Evolutionary conservation across 2,797 vertebrate species (phyloP), one percentile per base, ranked within the genome.

Genomic region (Hemibagrus guttatus): DNA sequence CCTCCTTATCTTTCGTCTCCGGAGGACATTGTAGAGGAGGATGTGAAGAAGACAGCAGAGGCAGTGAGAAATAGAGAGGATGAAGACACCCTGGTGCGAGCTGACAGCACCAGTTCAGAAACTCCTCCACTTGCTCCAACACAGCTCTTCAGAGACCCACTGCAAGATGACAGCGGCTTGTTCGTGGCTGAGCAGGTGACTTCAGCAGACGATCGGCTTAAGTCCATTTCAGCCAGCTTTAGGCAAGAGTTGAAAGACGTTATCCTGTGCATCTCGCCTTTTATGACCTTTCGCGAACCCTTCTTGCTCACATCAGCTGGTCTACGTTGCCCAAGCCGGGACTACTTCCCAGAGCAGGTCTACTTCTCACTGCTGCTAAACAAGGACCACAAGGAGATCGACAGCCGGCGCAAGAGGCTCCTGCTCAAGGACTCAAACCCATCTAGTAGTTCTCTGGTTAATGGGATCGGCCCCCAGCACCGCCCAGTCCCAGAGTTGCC

Each of bases 221-320:
- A 98, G 92, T 96, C 96, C 68, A 96, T 97, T 66, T 96, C 98
- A 7, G 92, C 94, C 23, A 93, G 95, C 17, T 99, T 99, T 93
- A 97, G 97, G 80, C 98, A 99, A 91, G 98, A 99, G 90, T 90
- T 99, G 42, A 98, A 99, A 92, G 98, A 99, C 85, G 95, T 99
- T 75, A 99, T 99, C 91, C 95, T 99, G 17, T 98, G 97, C 87
- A 97, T 99, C 90, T 99, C 98, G 1, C 98, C 98, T 28, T 97
- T 98, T 79, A 96, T 99, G 92, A 95, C 94, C 0, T 99, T 99
- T 87, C 96, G 94, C 52, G 97, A 98, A 82, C 98, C 98, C 0
- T 99, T 98, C 91, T 95, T 99, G 59, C 94, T 99, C 85, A 97
- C 94, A 0, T 93, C 95, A 2, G 94, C 95, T 6, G 98, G 98